Conservation (phyloP, 2,888 invertebrate genomes). For the Lasioglossum leucozonium region DNA sequence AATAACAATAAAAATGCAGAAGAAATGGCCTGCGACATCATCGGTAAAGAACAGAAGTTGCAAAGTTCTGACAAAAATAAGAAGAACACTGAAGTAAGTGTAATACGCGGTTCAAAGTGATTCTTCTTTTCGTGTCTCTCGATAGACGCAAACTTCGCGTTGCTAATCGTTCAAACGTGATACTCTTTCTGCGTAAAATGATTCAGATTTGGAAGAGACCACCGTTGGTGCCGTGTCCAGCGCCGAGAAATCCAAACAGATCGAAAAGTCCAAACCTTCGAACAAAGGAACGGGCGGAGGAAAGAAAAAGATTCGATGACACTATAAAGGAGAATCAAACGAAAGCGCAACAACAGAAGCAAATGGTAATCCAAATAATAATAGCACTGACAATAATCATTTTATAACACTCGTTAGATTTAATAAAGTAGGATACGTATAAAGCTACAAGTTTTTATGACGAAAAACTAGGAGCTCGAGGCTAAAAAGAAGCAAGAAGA, state of each 20-base stretch:
- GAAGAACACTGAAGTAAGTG: conserved; percentile 19
- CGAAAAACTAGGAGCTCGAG: conserved; percentile 24
- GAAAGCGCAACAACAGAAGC: conserved; percentile 44
- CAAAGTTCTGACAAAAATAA: background rate
- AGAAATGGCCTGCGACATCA: background rate
- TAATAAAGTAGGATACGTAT: background rate
- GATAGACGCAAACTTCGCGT: background rate
- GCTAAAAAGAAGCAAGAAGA: conserved; percentile 58
- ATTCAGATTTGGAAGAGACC: conserved; percentile 62
- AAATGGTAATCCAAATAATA: conserved; percentile 54
- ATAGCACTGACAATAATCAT: background rate
- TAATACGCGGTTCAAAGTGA: background rate
- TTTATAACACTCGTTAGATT: background rate
- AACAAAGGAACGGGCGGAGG: conserved; percentile 63
- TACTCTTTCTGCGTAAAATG: background rate
- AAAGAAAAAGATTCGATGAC: conserved; percentile 65
- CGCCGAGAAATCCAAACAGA: background rate
- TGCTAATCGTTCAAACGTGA: background rate
- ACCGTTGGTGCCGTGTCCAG: conserved; percentile 35
- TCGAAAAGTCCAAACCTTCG: conserved; percentile 62
- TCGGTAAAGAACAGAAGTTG: background rate
- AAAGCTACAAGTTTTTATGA: background rate
- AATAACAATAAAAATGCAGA: background rate
- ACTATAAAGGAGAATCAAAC: conserved; percentile 53
- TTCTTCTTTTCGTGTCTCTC: background rate